These are phyloP conservation scores for Alfaro cultratus DNA, from an alignment of 2,797 vertebrate species.

Conservation along the genomic window DNA sequence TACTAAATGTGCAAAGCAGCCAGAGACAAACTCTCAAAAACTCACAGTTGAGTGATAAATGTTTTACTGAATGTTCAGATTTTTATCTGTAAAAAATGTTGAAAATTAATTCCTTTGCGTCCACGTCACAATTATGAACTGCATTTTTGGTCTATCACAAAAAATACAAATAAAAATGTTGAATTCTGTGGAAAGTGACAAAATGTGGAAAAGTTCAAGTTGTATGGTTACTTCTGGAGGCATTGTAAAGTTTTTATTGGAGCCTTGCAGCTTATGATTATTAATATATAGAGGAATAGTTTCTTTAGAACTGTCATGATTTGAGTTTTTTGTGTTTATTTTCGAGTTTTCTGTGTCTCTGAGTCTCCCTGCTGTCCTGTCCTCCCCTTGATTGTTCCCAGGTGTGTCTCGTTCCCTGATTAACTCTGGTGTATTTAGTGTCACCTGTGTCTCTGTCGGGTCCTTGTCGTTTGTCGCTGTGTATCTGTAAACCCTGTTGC, in stretches of 20 bases:
- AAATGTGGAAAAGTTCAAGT: not conserved
- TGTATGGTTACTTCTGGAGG: not conserved
- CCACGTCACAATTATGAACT: not conserved
- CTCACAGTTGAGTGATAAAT: not conserved
- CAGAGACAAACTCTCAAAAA: not conserved
- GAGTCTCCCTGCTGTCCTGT: too few relatives aligned
- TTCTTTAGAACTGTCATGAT: too few relatives aligned
- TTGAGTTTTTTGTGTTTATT: too few relatives aligned
- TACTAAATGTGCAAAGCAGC: not conserved
- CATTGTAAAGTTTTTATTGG: not conserved
- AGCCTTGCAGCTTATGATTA: not conserved
- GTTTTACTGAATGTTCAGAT: not conserved
- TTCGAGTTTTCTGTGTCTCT: too few relatives aligned
- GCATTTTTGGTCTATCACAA: not conserved
- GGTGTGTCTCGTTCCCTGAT: too few relatives aligned
- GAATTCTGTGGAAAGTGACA: not conserved
- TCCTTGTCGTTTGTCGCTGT: too few relatives aligned
- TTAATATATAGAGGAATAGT: not conserved
- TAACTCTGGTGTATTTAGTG: too few relatives aligned
- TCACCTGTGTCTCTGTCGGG: too few relatives aligned
- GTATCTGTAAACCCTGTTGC: too few relatives aligned
- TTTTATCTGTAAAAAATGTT: not conserved
- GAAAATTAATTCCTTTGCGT: not conserved
- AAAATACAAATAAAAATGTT: not conserved
- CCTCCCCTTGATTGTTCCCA: too few relatives aligned